Percentiles rank a stretch among this genome's conserved stretches.
Evolutionary conservation across 2,113 vertebrate species (phyloP).

Genomic region (Oenanthe oenanthe): DNA sequence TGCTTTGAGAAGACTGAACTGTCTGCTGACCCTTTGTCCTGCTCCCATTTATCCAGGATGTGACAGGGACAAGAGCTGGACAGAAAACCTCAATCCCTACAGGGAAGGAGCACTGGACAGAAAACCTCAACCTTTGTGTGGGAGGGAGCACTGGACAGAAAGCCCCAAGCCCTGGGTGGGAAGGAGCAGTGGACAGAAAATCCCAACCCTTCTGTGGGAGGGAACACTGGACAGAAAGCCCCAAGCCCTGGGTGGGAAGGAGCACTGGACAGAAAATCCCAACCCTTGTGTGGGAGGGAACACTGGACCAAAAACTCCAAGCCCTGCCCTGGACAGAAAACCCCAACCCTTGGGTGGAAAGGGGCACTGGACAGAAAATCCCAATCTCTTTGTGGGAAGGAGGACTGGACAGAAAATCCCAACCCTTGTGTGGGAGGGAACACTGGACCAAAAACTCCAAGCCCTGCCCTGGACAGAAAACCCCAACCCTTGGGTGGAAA

Average conservation of each 20-base stretch:
- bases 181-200: neutral
- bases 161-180: too few relatives aligned
- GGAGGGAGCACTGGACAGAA: neutral
- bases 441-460: too few relatives aligned
- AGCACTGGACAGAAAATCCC: neutral
- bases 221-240: neutral
- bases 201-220: fast-evolving
- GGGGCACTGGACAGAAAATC: neutral
- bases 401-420: neutral
- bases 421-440: fast-evolving
- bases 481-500: fast-evolving
- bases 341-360: fast-evolving
- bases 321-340: neutral
- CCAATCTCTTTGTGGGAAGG: fast-evolving
- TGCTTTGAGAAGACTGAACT: neutral
- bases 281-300: fast-evolving
- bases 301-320: too few relatives aligned
- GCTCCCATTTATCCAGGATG: neutral
- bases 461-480: neutral
- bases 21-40: constrained; percentile 7
- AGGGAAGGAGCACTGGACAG: neutral
- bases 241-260: fast-evolving
- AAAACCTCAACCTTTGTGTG: fast-evolving
- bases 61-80: neutral
- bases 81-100: neutral